Base-by-base conservation (phyloP, 2,888 invertebrate genomes). In the Platycheirus rosarum region DNA sequence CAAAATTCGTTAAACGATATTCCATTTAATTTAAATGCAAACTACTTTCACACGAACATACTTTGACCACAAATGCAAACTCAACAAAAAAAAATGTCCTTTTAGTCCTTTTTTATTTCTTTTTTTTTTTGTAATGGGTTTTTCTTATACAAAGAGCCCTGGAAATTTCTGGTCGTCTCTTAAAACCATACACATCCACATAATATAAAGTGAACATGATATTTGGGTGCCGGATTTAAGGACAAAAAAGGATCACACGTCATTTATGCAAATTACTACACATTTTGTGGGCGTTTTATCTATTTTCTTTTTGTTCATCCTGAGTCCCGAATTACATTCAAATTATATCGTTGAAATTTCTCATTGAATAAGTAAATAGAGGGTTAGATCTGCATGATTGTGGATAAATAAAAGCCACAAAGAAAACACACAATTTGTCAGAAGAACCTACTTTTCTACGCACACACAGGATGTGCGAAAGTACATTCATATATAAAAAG, bases 311-410 rank as follows among this genome's bases (percentile, higher is more conserved):
- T n/a, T n/a, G n/a, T n/a, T 49, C 16, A 46, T 69, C 37, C 68
- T 68, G 53, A 71, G 66, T 65, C 66, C 65, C 62, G 69, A 78
- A 78, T 79, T 75, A 79, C 57, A 79, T 79, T 75, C 75, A 79
- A 75, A 79, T 79, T 79, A 79, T 75, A 79, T 79, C 69, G 79
- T 75, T 79, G 63, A 46, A 69, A 79, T 75, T 79, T 55, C 51
- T 53, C 79, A 75, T 79, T 69, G 79, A 79, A 79, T 79, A 63
- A 62, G 32, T 20, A 11, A 8, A 32, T 13, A 42, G 32, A 32
- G 40, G 16, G 16, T 9, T 13, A 0, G 48, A 18, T 3, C n/a
- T n/a, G n/a, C n/a, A n/a, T n/a, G 37, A 35, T n/a, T 53, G 29
- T 32, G 44, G 20, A 42, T 26, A 37, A 40, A 49, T 14, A 35